Percentiles rank a stretch among this genome's conserved stretches.
Evolutionary conservation across 2,113 vertebrate species (phyloP).

Genomic region (Dromiciops gliroides): DNA sequence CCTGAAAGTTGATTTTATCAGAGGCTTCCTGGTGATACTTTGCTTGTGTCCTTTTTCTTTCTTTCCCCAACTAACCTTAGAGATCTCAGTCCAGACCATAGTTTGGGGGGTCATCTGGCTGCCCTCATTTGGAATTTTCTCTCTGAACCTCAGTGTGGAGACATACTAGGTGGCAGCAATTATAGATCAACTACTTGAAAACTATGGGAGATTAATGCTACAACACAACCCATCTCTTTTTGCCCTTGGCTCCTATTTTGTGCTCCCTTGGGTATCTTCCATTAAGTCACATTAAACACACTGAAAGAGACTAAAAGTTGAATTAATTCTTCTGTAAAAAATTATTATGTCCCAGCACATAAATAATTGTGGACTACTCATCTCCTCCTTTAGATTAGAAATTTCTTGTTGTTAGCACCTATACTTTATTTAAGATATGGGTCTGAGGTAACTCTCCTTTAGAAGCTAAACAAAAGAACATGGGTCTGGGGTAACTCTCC

Average conservation of each 20-base stretch:
- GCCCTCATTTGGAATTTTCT: background rate
- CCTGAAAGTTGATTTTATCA: background rate
- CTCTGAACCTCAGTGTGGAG: background rate
- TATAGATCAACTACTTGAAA: background rate
- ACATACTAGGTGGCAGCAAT: background rate
- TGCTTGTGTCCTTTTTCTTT: background rate
- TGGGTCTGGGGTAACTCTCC: too few species aligned
- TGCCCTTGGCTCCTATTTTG: background rate
- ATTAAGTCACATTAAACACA: background rate
- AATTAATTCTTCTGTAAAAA: background rate
- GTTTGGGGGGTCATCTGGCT: background rate
- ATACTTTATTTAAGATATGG: too few species aligned
- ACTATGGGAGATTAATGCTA: background rate
- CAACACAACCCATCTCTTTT: background rate
- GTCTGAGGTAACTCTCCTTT: too few species aligned
- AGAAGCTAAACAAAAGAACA: too few species aligned
- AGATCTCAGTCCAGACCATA: background rate
- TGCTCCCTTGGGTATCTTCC: background rate
- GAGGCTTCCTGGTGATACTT: background rate
- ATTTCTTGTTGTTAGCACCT: background rate
- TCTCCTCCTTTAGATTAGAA: background rate
- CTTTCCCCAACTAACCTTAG: background rate
- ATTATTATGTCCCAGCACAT: background rate
- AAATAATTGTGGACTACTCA: background rate
- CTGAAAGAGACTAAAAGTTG: background rate